Base-by-base conservation (phyloP, 2,113 vertebrate species). In the Aleadryas rufinucha region DNA sequence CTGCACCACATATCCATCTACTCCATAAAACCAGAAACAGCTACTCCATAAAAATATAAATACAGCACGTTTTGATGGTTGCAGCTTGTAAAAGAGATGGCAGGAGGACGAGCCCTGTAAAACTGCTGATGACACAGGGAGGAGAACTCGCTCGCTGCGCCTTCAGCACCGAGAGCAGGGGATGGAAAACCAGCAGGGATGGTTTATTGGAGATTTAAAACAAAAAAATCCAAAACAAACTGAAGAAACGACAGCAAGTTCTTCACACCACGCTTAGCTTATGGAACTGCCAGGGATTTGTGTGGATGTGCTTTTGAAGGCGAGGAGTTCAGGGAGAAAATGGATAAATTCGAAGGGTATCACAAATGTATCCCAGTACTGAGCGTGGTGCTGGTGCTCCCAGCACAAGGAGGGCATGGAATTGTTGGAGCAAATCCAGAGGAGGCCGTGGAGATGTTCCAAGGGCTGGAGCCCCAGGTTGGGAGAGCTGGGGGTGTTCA, bases 1-100 rank as follows among this genome's bases (percentile, higher is more conserved):
- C 4, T 10, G 11, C 28, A 24, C 0, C 0, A 0, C 44, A 9
- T 26, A 9, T 26, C 23, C 66, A 15, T 9, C 47, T 2, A 3
- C 17, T 19, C 65, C 45, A 35, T 13, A 35, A 52, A 83, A 12
- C 0, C 45, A 30, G 45, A 24, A 70, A 9, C 1, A 13, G 37
- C 65, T 20, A 11, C 45, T 37, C 39, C 76, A 56, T 27, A 17
- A 78, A 89, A 77, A 78, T 3, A 70, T 0, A 65, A 65, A 35
- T 7, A 5, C 0, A 31, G 42, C 11, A 20, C 5, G 4, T 7
- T 63, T 50, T 7, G 39, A 39, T 69, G 35, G 21, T 4, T 45
- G 30, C 26, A 8, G 42, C 45, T 56, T 9, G 27, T 60, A 13
- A 71, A 76, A 56, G 28, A 56, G 57, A 20, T 59, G 13, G 49